Percentiles rank a stretch among this genome's conserved stretches.
These are phyloP conservation scores for Lasius platythorax DNA, from an alignment of 2,888 invertebrate genomes.

Conservation along the genomic window DNA sequence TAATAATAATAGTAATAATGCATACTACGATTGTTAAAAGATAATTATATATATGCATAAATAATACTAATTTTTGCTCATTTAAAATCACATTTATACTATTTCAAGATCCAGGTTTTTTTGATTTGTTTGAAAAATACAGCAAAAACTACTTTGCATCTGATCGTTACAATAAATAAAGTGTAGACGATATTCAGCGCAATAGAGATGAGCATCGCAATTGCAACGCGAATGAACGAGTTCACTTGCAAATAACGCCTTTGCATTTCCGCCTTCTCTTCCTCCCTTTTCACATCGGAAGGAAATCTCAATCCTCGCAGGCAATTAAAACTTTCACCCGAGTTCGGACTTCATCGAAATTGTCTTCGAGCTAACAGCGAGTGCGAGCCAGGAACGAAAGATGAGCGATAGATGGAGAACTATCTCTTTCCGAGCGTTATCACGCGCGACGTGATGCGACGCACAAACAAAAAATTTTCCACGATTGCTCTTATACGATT, in stretches of 20 bases:
- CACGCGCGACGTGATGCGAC: slow-evolving; percentile 44
- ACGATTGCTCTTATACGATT: slow-evolving; percentile 20
- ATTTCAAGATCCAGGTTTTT: background rate
- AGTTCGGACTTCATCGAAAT: slow-evolving; percentile 28
- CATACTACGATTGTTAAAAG: background rate
- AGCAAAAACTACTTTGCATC: background rate
- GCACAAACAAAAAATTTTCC: slow-evolving; percentile 59
- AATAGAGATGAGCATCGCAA: background rate
- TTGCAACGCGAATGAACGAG: slow-evolving; percentile 13
- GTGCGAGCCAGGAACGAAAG: background rate
- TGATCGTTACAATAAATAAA: background rate
- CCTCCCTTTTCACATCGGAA: background rate
- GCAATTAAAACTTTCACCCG: slow-evolving; percentile 48
- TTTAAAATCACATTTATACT: background rate
- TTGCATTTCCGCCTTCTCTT: background rate
- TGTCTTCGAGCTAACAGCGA: slow-evolving; percentile 45
- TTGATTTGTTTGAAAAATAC: background rate
- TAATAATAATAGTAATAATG: background rate
- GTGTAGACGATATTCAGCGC: background rate
- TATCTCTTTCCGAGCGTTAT: slow-evolving; percentile 51
- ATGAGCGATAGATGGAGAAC: slow-evolving; percentile 18
- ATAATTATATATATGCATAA: background rate
- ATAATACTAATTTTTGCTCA: background rate
- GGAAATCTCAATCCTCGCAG: slow-evolving; percentile 49
- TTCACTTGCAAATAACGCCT: slow-evolving; percentile 31